Evolutionary conservation across 2,888 invertebrate genomes (phyloP).

Genomic region (Tetranychus truncatus): DNA sequence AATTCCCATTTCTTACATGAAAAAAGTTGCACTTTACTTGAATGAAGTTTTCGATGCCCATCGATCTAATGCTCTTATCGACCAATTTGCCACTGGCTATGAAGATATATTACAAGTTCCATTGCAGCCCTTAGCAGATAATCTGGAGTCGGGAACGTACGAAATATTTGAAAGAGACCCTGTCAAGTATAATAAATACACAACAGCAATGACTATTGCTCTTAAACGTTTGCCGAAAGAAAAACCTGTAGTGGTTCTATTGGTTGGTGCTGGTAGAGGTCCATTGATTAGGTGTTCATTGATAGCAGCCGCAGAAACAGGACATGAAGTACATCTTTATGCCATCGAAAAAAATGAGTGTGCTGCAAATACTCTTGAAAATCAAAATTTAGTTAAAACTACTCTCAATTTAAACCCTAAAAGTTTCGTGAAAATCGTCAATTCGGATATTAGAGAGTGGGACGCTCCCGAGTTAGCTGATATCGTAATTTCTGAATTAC

Average conservation of each 20-base stretch:
- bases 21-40: too few relatives aligned
- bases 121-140: constrained; percentile 67
- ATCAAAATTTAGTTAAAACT: constrained; percentile 7
- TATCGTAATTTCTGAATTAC: constrained; percentile 79
- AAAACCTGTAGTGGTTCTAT: constrained; percentile 46
- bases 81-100: constrained; percentile 48
- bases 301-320: constrained; percentile 52
- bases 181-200: constrained; percentile 70
- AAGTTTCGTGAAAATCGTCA: constrained; percentile 41
- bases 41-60: too few relatives aligned
- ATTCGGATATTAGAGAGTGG: constrained; percentile 69
- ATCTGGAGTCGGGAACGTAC: constrained; percentile 85
- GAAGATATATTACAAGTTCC: constrained; percentile 68
- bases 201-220: constrained; percentile 23
- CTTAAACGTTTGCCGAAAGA: constrained; percentile 10
- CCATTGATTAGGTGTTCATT: constrained; percentile 77
- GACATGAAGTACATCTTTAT: constrained; percentile 57
- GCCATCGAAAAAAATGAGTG: constrained; percentile 97
- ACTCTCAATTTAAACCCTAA: constrained; percentile 14
- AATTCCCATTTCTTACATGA: background rate
- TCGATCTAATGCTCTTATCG: constrained; percentile 22
- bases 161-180: constrained; percentile 97
- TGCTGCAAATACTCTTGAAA: constrained; percentile 53
- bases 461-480: constrained; percentile 69
- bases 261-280: constrained; percentile 84